These are phyloP conservation scores for Spodoptera picta DNA, from an alignment of 2,888 invertebrate genomes.

Conservation along the genomic window DNA sequence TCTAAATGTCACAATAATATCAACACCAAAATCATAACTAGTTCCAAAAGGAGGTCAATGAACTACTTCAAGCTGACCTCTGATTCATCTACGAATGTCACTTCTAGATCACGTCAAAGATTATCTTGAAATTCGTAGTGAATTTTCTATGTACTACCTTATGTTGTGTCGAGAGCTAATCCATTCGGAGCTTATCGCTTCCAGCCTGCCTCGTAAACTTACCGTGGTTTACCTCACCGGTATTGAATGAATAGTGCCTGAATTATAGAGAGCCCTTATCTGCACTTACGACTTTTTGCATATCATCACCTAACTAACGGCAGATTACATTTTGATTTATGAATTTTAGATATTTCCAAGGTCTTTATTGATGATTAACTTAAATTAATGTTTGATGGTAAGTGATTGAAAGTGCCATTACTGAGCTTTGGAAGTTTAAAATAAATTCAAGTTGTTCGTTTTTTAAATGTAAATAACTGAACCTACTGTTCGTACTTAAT, in stretches of 20 bases:
- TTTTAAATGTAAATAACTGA: too few relatives aligned
- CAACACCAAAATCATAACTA: neutral
- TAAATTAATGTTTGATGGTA: too few relatives aligned
- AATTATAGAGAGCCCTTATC: slow-evolving; percentile 16
- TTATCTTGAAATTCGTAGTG: slow-evolving; percentile 6
- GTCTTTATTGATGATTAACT: too few relatives aligned
- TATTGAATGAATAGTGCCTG: slow-evolving; percentile 44
- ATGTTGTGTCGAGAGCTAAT: slow-evolving; percentile 30
- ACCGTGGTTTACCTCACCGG: slow-evolving; percentile 28
- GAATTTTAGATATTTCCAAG: too few relatives aligned
- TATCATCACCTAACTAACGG: neutral
- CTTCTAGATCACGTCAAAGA: neutral
- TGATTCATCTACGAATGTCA: neutral
- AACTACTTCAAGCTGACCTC: too few relatives aligned
- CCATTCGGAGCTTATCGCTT: slow-evolving; percentile 52
- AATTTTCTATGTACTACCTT: slow-evolving; percentile 9
- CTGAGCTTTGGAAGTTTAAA: too few relatives aligned
- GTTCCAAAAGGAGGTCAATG: too few relatives aligned
- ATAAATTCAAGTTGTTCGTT: too few relatives aligned
- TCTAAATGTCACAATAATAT: too few relatives aligned
- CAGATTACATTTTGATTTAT: neutral
- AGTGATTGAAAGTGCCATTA: too few relatives aligned
- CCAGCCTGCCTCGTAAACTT: slow-evolving; percentile 39
- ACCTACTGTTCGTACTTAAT: too few relatives aligned
- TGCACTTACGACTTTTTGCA: slow-evolving; percentile 1